Evolutionary conservation across 2,888 invertebrate genomes (phyloP), one percentile per base, ranked within the genome.

Genomic region (Anorthoa munda): DNA sequence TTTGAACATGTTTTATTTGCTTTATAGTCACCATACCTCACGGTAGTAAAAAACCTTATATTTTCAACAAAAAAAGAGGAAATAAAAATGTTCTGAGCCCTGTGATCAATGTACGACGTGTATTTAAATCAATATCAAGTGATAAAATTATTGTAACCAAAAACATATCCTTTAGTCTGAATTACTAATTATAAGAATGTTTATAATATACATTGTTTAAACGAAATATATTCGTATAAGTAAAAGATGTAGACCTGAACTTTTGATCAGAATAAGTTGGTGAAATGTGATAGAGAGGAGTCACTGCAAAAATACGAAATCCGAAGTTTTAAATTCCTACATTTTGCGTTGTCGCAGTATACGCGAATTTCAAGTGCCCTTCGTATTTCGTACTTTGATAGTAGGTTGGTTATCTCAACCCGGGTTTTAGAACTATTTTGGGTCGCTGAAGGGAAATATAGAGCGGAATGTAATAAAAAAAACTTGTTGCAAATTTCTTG

Each of bases 121-220:
- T 71, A 66, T 82, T 69, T 53, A 80, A 83, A 86, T 73, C 87
- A 82, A 82, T 81, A 85, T 87, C 82, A 89, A 92, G 95, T 94
- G 95, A 94, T 95, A 95, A 88, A 88, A 90, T 87, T 91, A 90
- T 87, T 91, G 93, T 92, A 95, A 95, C 90, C 90, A 91, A 94
- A 94, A 94, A 96, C 96, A 96, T 96, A 96, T 95, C 96, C 93
- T 89, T 89, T 95, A 94, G 95, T 93, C 94, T 95, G 93, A 94
- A 90, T 88, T 89, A 90, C 81, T 91, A 90, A 90, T 81, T 88
- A 83, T 91, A 89, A 91, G 88, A 87, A 83, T 88, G 78, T 85
- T 88, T 83, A 86, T 83, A 77, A 87, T 88, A 86, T 83, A 86
- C 76, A 78, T 56, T 82, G 69, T 77, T 74, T 65, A 81, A 84